phyloP scores from a whole-genome alignment of 2,113 vertebrate species.

The Ophiodon elongatus region DNA sequence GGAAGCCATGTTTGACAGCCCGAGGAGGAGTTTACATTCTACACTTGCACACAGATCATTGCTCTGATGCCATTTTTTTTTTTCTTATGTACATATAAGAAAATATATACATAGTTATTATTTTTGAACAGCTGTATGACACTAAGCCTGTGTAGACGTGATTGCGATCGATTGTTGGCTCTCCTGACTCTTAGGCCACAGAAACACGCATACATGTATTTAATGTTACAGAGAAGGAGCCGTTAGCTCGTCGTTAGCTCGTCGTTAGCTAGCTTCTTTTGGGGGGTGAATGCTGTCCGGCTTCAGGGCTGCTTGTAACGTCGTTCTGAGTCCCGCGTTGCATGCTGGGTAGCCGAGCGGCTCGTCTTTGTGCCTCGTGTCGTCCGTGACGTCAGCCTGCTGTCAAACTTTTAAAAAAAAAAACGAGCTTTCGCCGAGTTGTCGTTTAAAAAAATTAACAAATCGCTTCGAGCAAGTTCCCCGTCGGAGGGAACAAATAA shows the following conservation, averaged over 20 bases:
- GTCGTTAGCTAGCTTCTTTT: too few species aligned
- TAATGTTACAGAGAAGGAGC: too few species aligned
- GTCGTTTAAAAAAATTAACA: neutral
- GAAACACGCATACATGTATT: neutral
- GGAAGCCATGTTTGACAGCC: neutral
- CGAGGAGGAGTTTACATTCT: neutral
- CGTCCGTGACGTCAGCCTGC: neutral
- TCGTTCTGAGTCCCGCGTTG: constrained; percentile 51
- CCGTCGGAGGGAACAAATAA: neutral
- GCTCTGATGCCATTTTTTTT: neutral
- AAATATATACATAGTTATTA: too few species aligned
- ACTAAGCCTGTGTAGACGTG: neutral
- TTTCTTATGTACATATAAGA: too few species aligned
- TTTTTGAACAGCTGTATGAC: neutral
- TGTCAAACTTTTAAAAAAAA: neutral
- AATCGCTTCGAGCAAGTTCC: neutral
- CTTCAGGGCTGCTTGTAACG: neutral
- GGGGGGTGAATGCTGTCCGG: too few species aligned
- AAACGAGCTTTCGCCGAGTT: constrained; percentile 7
- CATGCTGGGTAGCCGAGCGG: constrained; percentile 81
- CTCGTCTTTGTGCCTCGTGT: constrained; percentile 54
- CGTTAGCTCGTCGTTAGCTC: too few species aligned
- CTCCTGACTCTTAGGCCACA: neutral
- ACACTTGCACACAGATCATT: neutral
- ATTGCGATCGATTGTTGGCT: neutral